Evolutionary conservation across 1,140 invertebrate genomes (phyloP).

Genomic region (Sminthurinus signatus): DNA sequence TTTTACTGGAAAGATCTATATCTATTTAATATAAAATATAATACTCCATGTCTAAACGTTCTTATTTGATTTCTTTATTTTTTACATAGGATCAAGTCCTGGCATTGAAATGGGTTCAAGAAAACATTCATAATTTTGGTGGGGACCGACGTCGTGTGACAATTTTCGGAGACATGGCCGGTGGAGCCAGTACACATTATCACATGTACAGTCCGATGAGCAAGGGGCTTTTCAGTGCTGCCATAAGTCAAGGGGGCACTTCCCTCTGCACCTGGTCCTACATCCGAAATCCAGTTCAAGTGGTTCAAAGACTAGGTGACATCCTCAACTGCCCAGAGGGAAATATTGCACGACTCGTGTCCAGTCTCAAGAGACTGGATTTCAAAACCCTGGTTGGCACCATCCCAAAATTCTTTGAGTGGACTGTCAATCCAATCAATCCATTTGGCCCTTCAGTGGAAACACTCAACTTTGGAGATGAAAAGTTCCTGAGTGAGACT

Average conservation of each 20-base stretch:
- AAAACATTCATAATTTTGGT: slow-evolving; percentile 32
- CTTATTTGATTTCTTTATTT: no score
- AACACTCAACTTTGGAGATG: slow-evolving; percentile 43
- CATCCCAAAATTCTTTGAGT: slow-evolving; percentile 49
- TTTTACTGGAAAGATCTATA: no score
- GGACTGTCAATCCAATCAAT: slow-evolving; percentile 54
- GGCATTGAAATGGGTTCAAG: slow-evolving; percentile 41
- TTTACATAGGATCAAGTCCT: slow-evolving; percentile 41
- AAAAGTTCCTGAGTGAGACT: slow-evolving; percentile 53
- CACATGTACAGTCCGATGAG: slow-evolving; percentile 11
- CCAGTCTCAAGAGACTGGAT: slow-evolving; percentile 61
- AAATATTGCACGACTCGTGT: slow-evolving; percentile 55
- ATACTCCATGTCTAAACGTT: no score
- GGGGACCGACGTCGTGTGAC: slow-evolving; percentile 40
- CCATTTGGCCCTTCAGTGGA: slow-evolving; percentile 58
- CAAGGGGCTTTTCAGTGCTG: slow-evolving; percentile 19
- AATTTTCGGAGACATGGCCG: slow-evolving; percentile 22
- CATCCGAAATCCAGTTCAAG: slow-evolving; percentile 57
- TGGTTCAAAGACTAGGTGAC: slow-evolving; percentile 58
- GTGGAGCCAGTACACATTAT: slow-evolving; percentile 16
- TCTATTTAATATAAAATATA: no score
- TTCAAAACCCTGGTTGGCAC: slow-evolving; percentile 51
- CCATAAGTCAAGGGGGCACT: slow-evolving; percentile 59
- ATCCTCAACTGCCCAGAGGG: slow-evolving; percentile 61
- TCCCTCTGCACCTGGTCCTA: slow-evolving; percentile 64